phyloP scores from a whole-genome alignment of 2,113 vertebrate species.

The Epinephelus lanceolatus region DNA sequence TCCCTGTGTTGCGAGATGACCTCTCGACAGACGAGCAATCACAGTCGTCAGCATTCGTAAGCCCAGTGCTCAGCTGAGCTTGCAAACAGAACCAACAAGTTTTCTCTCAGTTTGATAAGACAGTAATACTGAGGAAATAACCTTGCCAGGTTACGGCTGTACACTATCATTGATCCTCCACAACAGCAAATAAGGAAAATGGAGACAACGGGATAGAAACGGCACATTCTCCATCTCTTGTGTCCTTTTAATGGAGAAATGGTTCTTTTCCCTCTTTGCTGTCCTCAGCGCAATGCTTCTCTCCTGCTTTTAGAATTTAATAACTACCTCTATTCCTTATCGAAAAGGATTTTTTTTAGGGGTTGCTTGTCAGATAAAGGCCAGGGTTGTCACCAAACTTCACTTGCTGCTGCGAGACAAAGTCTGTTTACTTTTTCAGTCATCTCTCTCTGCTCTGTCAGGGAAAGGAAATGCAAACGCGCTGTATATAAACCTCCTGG shows the following conservation, averaged over 20 bases:
- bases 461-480: conserved; percentile 47
- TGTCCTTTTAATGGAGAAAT: conserved; percentile 73
- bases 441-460: conserved; percentile 66
- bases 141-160: conserved; percentile 70
- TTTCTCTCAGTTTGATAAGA: conserved; percentile 77
- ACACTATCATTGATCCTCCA: conserved; percentile 71
- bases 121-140: conserved; percentile 75
- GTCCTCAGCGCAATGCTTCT: conserved; percentile 61
- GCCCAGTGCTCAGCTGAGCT: conserved; percentile 58
- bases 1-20: conserved; percentile 64
- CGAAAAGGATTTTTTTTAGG: conserved; percentile 57
- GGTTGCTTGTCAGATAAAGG: conserved; percentile 80
- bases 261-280: conserved; percentile 53
- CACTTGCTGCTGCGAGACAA: conserved; percentile 64
- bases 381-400: conserved; percentile 77
- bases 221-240: conserved; percentile 60
- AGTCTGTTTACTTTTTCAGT: conserved; percentile 75
- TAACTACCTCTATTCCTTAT: conserved; percentile 77
- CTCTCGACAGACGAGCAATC: conserved; percentile 73
- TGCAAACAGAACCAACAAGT: conserved; percentile 64
- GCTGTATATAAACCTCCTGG: conserved; percentile 50
- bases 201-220: conserved; percentile 66
- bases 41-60: conserved; percentile 70
- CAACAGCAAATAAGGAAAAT: conserved; percentile 68
- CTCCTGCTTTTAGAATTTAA: conserved; percentile 75